Evolutionary conservation across 1,140 invertebrate species (phyloP).

Genomic region (Dendrolimus kikuchii): DNA sequence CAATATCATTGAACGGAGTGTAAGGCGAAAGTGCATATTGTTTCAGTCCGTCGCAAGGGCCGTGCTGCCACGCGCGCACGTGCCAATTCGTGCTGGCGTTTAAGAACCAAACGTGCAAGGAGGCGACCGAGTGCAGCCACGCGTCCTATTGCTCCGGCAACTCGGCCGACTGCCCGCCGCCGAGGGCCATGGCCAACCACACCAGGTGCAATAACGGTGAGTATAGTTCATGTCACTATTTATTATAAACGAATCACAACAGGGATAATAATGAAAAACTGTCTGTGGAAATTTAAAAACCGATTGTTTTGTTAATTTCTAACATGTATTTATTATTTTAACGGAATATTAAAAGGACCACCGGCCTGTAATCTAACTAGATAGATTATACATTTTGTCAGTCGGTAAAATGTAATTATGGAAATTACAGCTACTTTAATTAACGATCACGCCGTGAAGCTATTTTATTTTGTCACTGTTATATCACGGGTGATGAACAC

Average conservation of each 20-base stretch:
- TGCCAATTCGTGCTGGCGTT: conserved; percentile 85
- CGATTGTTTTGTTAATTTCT: too few species aligned
- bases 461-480: too few species aligned
- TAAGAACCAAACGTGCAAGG: conserved; percentile 82
- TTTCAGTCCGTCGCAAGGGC: conserved; percentile 94
- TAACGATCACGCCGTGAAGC: too few species aligned
- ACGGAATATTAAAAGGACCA: too few species aligned
- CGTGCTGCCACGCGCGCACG: conserved; percentile 89
- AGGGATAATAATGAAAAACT: not conserved
- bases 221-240: not conserved
- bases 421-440: too few species aligned
- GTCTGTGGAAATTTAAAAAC: too few species aligned
- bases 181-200: conserved; percentile 69
- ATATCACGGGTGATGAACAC: too few species aligned
- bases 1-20: not conserved
- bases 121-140: conserved; percentile 91
- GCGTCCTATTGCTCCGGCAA: conserved; percentile 89
- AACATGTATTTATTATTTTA: too few species aligned
- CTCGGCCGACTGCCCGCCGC: conserved; percentile 90
- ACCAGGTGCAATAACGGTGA: conserved; percentile 60
- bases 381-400: too few species aligned
- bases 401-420: too few species aligned
- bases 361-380: too few species aligned
- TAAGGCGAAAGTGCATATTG: not conserved
- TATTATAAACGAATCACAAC: not conserved